Evolutionary conservation across 2,888 invertebrate genomes (phyloP).

Genomic region (Athalia cordata): DNA sequence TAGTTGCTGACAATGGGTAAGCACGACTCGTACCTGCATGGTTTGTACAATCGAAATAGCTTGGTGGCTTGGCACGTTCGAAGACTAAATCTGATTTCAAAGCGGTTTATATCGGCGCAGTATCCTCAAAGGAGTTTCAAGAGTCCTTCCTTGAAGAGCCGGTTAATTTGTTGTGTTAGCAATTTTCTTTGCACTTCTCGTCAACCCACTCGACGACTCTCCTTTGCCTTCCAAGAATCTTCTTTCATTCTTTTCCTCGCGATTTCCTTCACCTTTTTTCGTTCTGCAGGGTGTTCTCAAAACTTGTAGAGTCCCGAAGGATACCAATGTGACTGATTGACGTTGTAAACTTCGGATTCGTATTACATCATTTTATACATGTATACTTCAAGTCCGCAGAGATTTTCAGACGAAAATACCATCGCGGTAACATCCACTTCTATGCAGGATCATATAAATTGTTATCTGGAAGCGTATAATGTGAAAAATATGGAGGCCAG

Average conservation of each 20-base stretch:
- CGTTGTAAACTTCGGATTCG: slow-evolving; percentile 28
- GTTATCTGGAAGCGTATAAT: slow-evolving; percentile 17
- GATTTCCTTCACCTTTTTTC: background rate
- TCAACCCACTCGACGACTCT: background rate
- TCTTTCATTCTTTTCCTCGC: background rate
- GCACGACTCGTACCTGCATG: background rate
- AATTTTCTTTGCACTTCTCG: background rate
- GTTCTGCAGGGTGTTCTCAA: slow-evolving; percentile 3
- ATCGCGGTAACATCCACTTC: background rate
- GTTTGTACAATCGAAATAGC: slow-evolving; percentile 1
- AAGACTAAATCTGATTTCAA: slow-evolving; percentile 19
- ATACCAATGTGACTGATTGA: slow-evolving; percentile 11
- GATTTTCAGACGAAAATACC: slow-evolving; percentile 16
- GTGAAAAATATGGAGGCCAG: background rate
- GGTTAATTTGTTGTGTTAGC: slow-evolving; percentile 22
- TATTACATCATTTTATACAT: background rate
- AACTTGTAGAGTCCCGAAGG: background rate
- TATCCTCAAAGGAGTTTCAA: background rate
- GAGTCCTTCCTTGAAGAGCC: slow-evolving; percentile 2
- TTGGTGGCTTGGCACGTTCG: background rate
- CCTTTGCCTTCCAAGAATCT: background rate
- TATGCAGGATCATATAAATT: slow-evolving; percentile 31
- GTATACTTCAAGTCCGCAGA: slow-evolving; percentile 12
- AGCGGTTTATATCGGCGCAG: background rate
- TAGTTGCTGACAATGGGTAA: slow-evolving; percentile 32